Evolutionary conservation across 30 jellyfish, hydroid and myxozoan species (phyloP), one percentile per base, ranked within the genome.

Genomic region (Haliclystus octoradiatus): DNA sequence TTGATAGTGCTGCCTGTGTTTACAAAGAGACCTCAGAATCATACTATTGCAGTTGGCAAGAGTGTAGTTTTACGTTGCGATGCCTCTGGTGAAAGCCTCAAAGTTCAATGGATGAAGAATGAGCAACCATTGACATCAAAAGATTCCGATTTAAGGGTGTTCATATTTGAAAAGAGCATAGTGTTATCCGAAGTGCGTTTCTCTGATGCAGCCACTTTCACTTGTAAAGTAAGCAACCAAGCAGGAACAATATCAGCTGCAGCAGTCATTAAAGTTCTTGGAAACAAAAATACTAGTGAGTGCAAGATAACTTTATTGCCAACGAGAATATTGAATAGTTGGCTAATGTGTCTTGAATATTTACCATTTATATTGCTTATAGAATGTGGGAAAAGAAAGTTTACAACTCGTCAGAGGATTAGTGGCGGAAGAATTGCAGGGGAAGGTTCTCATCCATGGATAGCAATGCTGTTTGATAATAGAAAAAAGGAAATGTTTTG

Each of bases 401-500:
- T 71, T 27, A 28, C 62, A 65, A 80, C 94, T 28, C 65, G 86
- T 24, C 85, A 72, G 19, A 60, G 94, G 28, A 80, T 80, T 26
- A 40, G 49, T 33, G 86, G 86, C 1, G 94, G 94, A 24, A 63
- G 81, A 7, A 28, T 51, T 49, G 85, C 94, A 35, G 94, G 94
- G 2, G 94, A 68, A 3, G 94, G 94, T 27, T 34, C 86, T 1
- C 94, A 72, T 27, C 94, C 94, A 2, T 80, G 94, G 94, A 80
- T 80, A 5, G 94, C 94, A 25, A 72, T 80, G 94, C 53, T 80
- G 32, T 80, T 81, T 83, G 61, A 71, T 70, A 72, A 64, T 7
- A 24, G 62, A 24, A 26, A 22, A 30, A 62, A 65, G 71, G 71
- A 46, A 30, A 52, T 75, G 31, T 63, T 80, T 52, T 80, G 94